Base-by-base conservation (phyloP, 2,113 vertebrate species). In the Pelecanus crispus region DNA sequence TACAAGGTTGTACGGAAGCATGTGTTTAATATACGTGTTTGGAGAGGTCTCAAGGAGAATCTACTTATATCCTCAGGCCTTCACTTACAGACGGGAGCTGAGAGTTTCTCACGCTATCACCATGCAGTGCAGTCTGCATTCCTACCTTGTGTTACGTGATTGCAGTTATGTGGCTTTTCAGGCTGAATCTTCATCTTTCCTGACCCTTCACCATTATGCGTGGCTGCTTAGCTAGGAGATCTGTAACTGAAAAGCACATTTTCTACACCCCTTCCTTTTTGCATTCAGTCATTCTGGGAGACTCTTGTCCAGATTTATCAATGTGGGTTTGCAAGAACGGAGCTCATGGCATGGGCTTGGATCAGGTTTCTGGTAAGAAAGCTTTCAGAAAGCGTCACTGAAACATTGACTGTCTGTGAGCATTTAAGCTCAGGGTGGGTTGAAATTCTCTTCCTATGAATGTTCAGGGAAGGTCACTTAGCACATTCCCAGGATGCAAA, bases 81-180 rank as follows among this genome's bases (percentile, higher is more conserved):
- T 92, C 40, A 29, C 38, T 63, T 77, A 52, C 5, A 32, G 38
- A 47, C 31, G 16, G 36, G 47, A 73, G 31, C 26, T 26, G 63
- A 44, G 32, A 50, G 58, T 66, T 81, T 82, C 24, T 36, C 34
- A 24, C 1, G 5, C n/a, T 42, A 21, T 34, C 50, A 34, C 36
- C 29, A 18, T 47, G 11, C 49, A 47, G 25, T 24, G 47, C 40
- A 40, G 34, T 52, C 31, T 4, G 2, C 25, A 11, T 67, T 50
- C 32, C 58, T 72, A 11, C 1, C 0, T 9, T 70, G 24, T 0
- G 1, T 38, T 68, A 85, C 17, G 6, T 17, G 34, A 13, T 26
- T 74, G 61, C 26, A 49, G 7, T 47, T 68, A 25, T 0, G 25
- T 86, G 36, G 47, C 28, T 78, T 73, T 86, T 82, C 42, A 73